Base-by-base conservation (phyloP, 2,113 vertebrate species). In the Micromys minutus region DNA sequence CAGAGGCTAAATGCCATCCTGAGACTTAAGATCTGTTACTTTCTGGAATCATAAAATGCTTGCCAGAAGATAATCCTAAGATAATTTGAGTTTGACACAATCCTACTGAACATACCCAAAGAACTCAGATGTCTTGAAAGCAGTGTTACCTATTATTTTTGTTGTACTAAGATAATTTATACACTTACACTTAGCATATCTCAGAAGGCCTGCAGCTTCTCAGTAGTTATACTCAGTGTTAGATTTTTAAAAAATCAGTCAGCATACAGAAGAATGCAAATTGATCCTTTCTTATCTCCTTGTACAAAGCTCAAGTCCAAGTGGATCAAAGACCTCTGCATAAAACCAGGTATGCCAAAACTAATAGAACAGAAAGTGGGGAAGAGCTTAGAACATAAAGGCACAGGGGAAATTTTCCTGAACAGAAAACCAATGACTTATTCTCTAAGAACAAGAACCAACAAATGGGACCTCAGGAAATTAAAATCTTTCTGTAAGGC, bases 1-100 rank as follows among this genome's bases (percentile, higher is more conserved):
- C 57, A 21, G 87, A 93, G 22, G 59, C 61, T 94, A 39, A 94
- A 79, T 87, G 83, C 7, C 7, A 26, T 84, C 50, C 59, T 75
- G 74, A 87, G 71, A 83, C 75, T 71, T 93, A 87, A 95, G 84
- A 75, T 94, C 83, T 94, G 21, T 36, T 72, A 61, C 63, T 34
- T 89, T 93, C 83, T 63, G 13, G 31, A 10, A 55, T 80, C 63
- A 74, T 69, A 16, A 72, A 77, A 22, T 79, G 21, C 59, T 92
- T 92, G 80, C 77, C 59, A 72, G 63, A 92, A 55, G 87, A 29
- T 92, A 39, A 92, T 34, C 29, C 39, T 87, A 83, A 22, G 79
- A 76, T 86, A 80, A 65, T 47, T 31, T 34, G 89, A 93, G 34
- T 42, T 50, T 87, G 91, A 61, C 29, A 74, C 76, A 94, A 59